These are phyloP conservation scores for Apocrypta bakeri DNA, from an alignment of 1,140 invertebrate species.

Conservation along the genomic window DNA sequence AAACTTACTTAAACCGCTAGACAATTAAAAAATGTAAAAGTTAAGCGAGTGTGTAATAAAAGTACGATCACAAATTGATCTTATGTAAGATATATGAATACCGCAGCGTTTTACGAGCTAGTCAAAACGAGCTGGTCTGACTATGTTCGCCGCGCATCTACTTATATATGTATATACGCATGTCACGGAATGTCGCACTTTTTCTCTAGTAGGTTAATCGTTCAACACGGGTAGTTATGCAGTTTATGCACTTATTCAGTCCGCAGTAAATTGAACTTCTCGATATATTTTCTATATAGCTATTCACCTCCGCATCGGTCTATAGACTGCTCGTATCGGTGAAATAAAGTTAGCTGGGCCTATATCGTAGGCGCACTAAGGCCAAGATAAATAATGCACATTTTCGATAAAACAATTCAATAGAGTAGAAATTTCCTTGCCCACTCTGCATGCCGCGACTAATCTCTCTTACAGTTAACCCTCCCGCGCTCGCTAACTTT, in stretches of 20 bases:
- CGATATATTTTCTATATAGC: no score
- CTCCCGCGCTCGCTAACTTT: constrained; percentile 7
- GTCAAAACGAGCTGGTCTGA: background rate
- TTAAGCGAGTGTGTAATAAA: background rate
- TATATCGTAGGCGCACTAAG: background rate
- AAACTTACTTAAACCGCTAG: no score
- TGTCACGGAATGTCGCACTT: no score
- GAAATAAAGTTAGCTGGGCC: no score
- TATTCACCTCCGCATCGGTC: no score
- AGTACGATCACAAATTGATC: background rate
- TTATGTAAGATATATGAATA: no score
- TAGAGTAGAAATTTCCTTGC: no score
- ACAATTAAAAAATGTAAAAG: background rate
- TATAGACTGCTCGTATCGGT: no score
- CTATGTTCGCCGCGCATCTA: background rate
- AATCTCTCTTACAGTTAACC: constrained; percentile 18
- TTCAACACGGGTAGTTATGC: background rate
- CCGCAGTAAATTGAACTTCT: no score
- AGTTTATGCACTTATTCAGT: no score
- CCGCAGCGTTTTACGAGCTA: background rate
- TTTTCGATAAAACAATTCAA: background rate
- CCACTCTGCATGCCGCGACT: background rate
- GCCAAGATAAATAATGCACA: background rate
- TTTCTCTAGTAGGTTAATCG: background rate
- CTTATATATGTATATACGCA: background rate